phyloP scores from a whole-genome alignment of 2,797 vertebrate genomes.

The Enteromius treurensis region DNA sequence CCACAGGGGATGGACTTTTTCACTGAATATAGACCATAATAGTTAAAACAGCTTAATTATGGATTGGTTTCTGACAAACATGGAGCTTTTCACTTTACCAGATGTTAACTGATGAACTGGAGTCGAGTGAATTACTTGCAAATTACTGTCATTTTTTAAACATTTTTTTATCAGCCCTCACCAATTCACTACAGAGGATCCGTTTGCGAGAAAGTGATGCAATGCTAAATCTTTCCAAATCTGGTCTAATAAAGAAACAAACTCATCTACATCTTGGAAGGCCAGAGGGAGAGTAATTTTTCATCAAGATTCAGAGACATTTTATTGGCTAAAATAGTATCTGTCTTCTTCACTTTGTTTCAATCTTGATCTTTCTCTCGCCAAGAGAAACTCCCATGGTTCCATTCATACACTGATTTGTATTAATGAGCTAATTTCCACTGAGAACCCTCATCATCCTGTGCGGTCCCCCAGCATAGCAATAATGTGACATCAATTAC shows the following conservation, averaged over 20 bases:
- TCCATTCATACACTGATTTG: constrained; percentile 61
- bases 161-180: too few species aligned
- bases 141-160: neutral
- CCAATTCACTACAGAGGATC: neutral
- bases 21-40: neutral
- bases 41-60: neutral
- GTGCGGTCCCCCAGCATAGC: constrained; percentile 62
- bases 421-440: constrained; percentile 67
- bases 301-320: neutral
- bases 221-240: neutral
- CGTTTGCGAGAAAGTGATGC: neutral
- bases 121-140: neutral
- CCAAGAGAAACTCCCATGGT: constrained; percentile 37
- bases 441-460: constrained; percentile 67
- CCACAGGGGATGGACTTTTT: neutral
- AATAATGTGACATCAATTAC: constrained; percentile 70
- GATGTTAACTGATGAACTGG: neutral
- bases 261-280: neutral
- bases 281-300: neutral
- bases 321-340: neutral
- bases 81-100: neutral
- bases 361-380: neutral
- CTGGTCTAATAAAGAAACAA: neutral
- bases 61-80: neutral
- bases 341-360: neutral